Evolutionary conservation across 2,888 invertebrate genomes (phyloP).

Genomic region (Dusona sp.): DNA sequence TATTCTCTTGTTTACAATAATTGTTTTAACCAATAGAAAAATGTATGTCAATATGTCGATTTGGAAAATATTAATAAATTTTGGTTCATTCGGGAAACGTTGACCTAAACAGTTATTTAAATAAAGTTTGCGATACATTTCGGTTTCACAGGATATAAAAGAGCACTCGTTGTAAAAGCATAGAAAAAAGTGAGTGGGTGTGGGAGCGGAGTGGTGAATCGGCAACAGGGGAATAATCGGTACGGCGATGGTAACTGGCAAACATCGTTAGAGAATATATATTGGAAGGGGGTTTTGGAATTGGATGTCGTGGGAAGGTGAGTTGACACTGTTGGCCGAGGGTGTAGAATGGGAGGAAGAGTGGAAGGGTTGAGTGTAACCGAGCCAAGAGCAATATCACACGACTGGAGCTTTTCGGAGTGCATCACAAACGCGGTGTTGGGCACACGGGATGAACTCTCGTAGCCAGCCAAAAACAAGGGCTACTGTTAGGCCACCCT

Average conservation of each 20-base stretch:
- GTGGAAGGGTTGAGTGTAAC: conserved; percentile 48
- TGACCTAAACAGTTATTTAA: conserved; percentile 16
- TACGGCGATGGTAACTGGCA: conserved; percentile 43
- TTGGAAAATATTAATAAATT: not conserved
- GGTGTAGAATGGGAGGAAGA: conserved; percentile 9
- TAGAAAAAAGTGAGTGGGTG: not conserved
- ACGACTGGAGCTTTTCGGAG: conserved; percentile 62
- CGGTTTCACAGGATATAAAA: conserved; percentile 28
- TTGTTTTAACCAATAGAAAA: not conserved
- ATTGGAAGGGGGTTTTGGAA: conserved; percentile 6
- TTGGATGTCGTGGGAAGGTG: conserved; percentile 28
- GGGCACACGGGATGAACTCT: conserved; percentile 38
- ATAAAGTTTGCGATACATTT: conserved; percentile 32
- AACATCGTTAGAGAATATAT: conserved; percentile 52
- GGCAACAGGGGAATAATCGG: conserved; percentile 62
- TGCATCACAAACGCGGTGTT: conserved; percentile 62
- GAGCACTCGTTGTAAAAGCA: conserved; percentile 27
- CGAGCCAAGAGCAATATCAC: conserved; percentile 67
- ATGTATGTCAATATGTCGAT: not conserved
- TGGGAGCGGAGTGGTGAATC: conserved; percentile 28
- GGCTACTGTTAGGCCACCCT: conserved; percentile 10
- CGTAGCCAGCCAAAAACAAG: conserved; percentile 53
- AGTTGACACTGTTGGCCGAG: conserved; percentile 42
- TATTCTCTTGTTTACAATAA: not conserved
- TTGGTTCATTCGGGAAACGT: not conserved